A percentile compares a stretch with the other conserved stretches of the same genome.
Conservation (phyloP, 2,888 invertebrate genomes). For the Boloria selene region DNA sequence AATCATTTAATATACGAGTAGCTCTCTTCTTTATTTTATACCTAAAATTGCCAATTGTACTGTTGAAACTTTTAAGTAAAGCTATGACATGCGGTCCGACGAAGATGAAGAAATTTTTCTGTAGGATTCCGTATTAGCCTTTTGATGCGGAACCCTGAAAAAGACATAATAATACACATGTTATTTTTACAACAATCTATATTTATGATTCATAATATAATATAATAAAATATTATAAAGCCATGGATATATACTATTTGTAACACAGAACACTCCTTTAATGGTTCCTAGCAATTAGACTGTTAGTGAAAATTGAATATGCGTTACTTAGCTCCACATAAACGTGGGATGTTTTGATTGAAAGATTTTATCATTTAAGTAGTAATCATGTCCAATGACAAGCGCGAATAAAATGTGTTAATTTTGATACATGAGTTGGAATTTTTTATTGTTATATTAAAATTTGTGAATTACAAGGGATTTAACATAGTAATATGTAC, state of each 20-base stretch:
- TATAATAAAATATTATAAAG: not conserved
- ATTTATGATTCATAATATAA: not conserved
- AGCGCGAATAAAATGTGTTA: constrained; percentile 18
- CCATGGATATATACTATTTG: not conserved
- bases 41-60: too few relatives aligned
- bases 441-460: constrained; percentile 1
- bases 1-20: too few relatives aligned
- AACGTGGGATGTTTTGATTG: constrained; percentile 34
- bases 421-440: constrained; percentile 15
- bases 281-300: constrained; percentile 18
- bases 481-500: too few relatives aligned
- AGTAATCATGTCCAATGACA: constrained; percentile 29
- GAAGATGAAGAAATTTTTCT: too few relatives aligned
- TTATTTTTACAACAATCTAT: too few relatives aligned
- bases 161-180: too few relatives aligned
- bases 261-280: constrained; percentile 5
- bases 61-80: too few relatives aligned
- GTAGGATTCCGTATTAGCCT: too few relatives aligned
- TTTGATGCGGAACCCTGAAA: too few relatives aligned
- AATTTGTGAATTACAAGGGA: not conserved
- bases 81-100: too few relatives aligned
- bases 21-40: too few relatives aligned
- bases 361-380: constrained; percentile 34
- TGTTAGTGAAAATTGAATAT: constrained; percentile 18
- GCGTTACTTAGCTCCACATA: constrained; percentile 22